These are phyloP conservation scores for Cryptus viduatorius DNA, from an alignment of 2,888 invertebrate genomes.

Conservation along the genomic window DNA sequence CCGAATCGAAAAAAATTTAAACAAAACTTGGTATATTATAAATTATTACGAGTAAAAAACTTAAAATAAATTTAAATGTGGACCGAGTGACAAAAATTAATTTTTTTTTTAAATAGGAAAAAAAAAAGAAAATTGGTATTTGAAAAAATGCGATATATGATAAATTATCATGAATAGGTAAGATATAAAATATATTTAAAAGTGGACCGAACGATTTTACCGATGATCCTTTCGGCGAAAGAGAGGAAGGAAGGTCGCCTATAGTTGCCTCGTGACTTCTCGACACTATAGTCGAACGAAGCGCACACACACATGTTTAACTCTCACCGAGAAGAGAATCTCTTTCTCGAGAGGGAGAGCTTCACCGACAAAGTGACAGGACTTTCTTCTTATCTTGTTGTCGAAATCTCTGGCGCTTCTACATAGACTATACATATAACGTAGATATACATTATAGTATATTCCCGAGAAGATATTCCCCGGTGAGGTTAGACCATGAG, in stretches of 20 bases:
- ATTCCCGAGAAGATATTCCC: slow-evolving; percentile 34
- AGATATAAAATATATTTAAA: slow-evolving; percentile 25
- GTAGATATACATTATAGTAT: slow-evolving; percentile 11
- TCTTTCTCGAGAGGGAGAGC: slow-evolving; percentile 26
- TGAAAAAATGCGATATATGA: background rate
- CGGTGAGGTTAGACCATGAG: slow-evolving; percentile 39
- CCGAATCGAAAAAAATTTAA: too few species aligned
- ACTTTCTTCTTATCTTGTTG: slow-evolving; percentile 64
- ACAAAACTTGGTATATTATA: too few species aligned
- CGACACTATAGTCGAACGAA: background rate
- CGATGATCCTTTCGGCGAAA: slow-evolving; percentile 18
- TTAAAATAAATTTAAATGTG: too few species aligned
- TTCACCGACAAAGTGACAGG: slow-evolving; percentile 79
- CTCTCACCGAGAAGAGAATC: slow-evolving; percentile 14
- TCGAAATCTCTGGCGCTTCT: slow-evolving; percentile 64
- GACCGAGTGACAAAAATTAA: too few species aligned
- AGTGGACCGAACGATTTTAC: slow-evolving; percentile 46
- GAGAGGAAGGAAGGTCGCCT: slow-evolving; percentile 5
- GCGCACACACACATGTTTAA: background rate
- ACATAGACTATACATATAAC: slow-evolving; percentile 7
- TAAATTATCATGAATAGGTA: background rate
- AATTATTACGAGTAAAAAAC: too few species aligned
- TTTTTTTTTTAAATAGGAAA: background rate
- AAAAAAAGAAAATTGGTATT: background rate
- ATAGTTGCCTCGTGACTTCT: slow-evolving; percentile 27